A percentile compares a stretch with the other conserved stretches of the same genome.
Evolutionary conservation across 2,888 invertebrate genomes (phyloP).

Genomic region (Andrena minutula): DNA sequence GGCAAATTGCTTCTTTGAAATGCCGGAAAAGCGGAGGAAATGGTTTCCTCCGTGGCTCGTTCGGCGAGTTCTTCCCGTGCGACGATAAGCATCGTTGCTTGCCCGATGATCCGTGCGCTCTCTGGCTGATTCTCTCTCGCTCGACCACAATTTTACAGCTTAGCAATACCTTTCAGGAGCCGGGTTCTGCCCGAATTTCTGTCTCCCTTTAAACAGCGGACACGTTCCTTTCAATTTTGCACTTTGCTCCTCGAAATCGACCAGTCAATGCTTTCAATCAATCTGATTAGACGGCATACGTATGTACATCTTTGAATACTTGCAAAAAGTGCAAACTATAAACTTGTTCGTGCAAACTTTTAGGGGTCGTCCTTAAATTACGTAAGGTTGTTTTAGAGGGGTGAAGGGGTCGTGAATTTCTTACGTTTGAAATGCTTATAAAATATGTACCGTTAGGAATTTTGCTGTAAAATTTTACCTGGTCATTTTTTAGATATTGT

Average conservation of each 20-base stretch:
- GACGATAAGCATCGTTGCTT: constrained; percentile 66
- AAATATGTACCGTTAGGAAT: no score
- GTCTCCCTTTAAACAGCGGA: background rate
- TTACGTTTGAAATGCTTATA: no score
- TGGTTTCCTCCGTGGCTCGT: constrained; percentile 68
- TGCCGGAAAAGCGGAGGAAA: constrained; percentile 75
- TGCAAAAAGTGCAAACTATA: no score
- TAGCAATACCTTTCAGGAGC: constrained; percentile 14
- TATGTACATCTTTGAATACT: no score
- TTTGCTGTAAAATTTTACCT: no score
- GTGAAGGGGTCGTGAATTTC: no score
- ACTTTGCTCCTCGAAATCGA: background rate
- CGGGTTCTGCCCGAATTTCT: background rate
- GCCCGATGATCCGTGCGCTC: constrained; percentile 63
- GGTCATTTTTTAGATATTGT: no score
- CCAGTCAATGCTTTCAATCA: no score
- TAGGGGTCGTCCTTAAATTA: no score
- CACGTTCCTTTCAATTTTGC: background rate
- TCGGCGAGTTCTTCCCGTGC: constrained; percentile 56
- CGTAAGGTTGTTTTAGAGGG: no score
- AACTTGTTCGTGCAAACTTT: no score
- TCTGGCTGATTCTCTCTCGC: constrained; percentile 56
- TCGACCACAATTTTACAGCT: constrained; percentile 41
- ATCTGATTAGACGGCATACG: no score
- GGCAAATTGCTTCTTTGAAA: constrained; percentile 84